Evolutionary conservation across 1,140 invertebrate genomes (phyloP), one percentile per base, ranked within the genome.

Genomic region (Drosophila rhopaloa): DNA sequence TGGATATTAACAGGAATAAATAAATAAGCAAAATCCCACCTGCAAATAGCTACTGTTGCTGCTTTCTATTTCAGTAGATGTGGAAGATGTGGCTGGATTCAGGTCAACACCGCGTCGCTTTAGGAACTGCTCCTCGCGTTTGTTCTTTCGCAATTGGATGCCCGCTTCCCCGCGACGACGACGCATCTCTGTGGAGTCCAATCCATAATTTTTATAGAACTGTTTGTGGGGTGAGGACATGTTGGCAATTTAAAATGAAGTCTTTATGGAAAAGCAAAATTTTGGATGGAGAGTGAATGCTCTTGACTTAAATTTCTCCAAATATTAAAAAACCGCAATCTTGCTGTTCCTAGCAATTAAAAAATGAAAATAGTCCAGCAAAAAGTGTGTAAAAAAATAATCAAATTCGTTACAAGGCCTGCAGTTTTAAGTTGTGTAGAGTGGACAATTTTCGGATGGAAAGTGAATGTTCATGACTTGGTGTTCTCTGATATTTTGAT

Each of bases 101-200:
- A 94, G 93, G n/a, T 94, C 90, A 62, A 99, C 97, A 95, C 98
- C 98, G 80, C 98, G 94, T 44, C 97, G 93, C 93, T 99, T 99
- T 70, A 97, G 98, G 11, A 99, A 93, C 92, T 98, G 97, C 79
- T 97, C 96, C 91, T 99, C 98, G 77, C 98, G 93, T 93, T 99
- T 99, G 83, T 98, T 98, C 94, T 99, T 99, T 27, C 98, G 93
- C 37, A 99, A 93, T 90, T 99, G 98, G 24, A 99, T 96, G 35
- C 98, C 98, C 93, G 99, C 98, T 91, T 99, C 98, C 93, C 99
- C 98, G 61, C 98, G 93, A 50, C 98, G 93, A 58, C 98, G 95
- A 19, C 98, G 94, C 62, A 99, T 93, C 93, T 99, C 98, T 82
- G 98, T 96, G 11, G 97, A 97, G 93, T 98, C 98, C 72, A 99